Evolutionary conservation across 1,140 invertebrate genomes (phyloP), one percentile per base, ranked within the genome.

Genomic region (Planococcus citri): DNA sequence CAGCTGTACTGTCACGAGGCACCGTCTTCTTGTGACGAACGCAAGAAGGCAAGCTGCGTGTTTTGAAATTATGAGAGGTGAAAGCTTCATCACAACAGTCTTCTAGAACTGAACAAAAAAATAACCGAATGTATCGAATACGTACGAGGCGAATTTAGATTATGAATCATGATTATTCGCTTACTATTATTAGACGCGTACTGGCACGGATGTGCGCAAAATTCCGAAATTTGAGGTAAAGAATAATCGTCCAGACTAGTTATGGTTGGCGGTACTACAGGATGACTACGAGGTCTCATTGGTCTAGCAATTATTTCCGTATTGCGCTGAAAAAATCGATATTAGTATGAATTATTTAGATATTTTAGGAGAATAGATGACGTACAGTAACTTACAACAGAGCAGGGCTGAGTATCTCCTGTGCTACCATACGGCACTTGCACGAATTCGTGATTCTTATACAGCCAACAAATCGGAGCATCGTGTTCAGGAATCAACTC

Each of bases 401-500:
- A 51, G 41, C 41, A 51, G n/a, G 6, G 41, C n/a, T 51, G 41
- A 17, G 41, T 51, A 51, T 51, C 41, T 51, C 41, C 41, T 51
- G 41, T 51, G 41, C 41, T 51, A 24, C 25, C 25, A 25, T 64
- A 25, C 24, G 60, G 60, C 25, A 25, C 25, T 64, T 64, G 60
- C 3, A 64, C 21, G 22, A 64, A 64, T 27, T 24, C 25, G 24
- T 64, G 60, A 64, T 64, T 64, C 20, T 64, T 64, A 64, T 64
- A 64, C 1, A 64, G 20, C 60, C 60, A 64, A 64, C 60, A 27
- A 24, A 64, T 25, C 17, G 60, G 25, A 22, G 8, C 60, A 17
- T 64, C 60, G 60, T 64, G 60, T 21, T 64, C 60, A 2, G 60
- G 60, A 27, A 64, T 64, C 17, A 64, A 17, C 24, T 64, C 60